Conservation (phyloP, 2,113 vertebrate genomes). For the Psittacula cyanocephala region DNA sequence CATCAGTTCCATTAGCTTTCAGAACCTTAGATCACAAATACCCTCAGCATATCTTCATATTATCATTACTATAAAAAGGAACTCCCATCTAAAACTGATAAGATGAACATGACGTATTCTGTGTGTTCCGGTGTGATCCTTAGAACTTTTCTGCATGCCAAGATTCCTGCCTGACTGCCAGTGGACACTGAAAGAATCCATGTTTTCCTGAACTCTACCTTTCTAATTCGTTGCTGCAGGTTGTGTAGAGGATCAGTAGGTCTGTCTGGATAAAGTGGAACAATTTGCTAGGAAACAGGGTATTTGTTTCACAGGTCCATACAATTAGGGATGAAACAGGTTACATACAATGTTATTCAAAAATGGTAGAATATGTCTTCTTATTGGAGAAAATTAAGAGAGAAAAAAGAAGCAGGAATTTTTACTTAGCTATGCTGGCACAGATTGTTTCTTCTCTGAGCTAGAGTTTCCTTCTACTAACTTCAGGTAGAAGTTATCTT, state of each 20-base stretch:
- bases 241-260: not conserved
- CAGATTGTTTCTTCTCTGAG: not conserved
- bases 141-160: not conserved
- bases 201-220: not conserved
- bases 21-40: not conserved
- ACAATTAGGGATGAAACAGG: accelerated
- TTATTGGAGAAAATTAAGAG: not conserved
- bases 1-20: not conserved
- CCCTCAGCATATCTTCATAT: not conserved
- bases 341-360: not conserved
- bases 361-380: not conserved
- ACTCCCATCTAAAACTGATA: not conserved
- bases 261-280: not conserved
- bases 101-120: not conserved
- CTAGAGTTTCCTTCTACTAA: not conserved
- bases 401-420: not conserved
- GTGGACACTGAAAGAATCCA: not conserved
- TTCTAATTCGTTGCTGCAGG: not conserved
- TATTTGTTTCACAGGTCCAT: not conserved
- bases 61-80: not conserved
- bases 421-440: not conserved
- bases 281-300: not conserved
- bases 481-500: not conserved
- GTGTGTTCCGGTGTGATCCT: not conserved
- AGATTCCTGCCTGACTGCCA: not conserved